These are phyloP conservation scores for Microtus pennsylvanicus DNA, from an alignment of 2,113 vertebrate genomes.

Conservation along the genomic window DNA sequence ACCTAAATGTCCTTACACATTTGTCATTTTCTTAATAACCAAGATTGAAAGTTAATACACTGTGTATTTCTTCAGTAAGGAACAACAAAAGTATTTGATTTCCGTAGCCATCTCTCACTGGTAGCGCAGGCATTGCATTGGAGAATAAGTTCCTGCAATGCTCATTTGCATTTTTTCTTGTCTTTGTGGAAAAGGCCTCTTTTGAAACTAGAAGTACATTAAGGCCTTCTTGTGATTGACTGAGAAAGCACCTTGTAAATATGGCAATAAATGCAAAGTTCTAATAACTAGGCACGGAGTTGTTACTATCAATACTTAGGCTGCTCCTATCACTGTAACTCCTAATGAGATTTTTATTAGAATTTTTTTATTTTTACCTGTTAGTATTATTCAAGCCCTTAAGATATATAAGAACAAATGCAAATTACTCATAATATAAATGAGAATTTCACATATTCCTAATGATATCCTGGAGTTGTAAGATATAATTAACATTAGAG, in stretches of 20 bases:
- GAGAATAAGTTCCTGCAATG: background rate
- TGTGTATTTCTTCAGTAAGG: background rate
- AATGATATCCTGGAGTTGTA: conserved; percentile 61
- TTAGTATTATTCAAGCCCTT: conserved; percentile 58
- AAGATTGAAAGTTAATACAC: background rate
- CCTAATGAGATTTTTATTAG: conserved; percentile 41
- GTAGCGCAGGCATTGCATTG: background rate
- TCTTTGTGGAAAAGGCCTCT: background rate
- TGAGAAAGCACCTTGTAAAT: background rate
- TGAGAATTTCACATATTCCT: conserved; percentile 64
- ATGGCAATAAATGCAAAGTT: background rate
- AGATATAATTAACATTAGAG: conserved; percentile 63
- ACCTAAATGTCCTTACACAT: background rate
- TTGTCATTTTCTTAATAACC: conserved; percentile 13
- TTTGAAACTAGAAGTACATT: background rate
- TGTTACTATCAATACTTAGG: background rate
- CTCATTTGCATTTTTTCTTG: background rate
- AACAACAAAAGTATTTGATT: background rate
- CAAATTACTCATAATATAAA: conserved; percentile 60
- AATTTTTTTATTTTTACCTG: conserved; percentile 56
- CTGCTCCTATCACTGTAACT: background rate
- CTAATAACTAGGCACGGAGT: background rate
- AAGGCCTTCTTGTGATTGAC: background rate
- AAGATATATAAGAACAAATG: conserved; percentile 61
- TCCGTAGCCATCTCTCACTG: background rate